Percentiles rank a stretch among this genome's conserved stretches.
Evolutionary conservation across 1,140 invertebrate genomes (phyloP).

Genomic region (Euwallacea similis): DNA sequence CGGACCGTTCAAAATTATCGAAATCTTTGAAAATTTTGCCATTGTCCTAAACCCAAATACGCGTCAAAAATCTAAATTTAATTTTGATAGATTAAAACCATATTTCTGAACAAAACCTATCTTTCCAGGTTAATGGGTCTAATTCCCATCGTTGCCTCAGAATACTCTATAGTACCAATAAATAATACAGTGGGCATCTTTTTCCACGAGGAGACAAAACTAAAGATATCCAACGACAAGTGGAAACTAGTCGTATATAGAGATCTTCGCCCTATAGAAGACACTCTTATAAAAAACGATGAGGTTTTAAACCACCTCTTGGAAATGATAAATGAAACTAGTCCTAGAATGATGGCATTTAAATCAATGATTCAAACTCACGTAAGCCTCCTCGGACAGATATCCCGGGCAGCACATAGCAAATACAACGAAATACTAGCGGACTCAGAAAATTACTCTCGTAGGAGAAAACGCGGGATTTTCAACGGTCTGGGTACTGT

Average conservation of each 20-base stretch:
- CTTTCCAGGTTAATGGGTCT: constrained; percentile 33
- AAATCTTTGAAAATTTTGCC: constrained; percentile 16
- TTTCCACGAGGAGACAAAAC: constrained; percentile 19
- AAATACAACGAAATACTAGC: constrained; percentile 23
- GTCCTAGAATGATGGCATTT: constrained; percentile 24
- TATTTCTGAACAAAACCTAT: constrained; percentile 11
- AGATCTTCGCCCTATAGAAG: constrained; percentile 7
- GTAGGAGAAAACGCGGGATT: constrained; percentile 31
- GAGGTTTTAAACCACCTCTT: too few relatives aligned
- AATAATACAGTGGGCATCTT: too few relatives aligned
- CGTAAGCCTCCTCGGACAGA: constrained; percentile 21
- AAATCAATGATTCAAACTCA: constrained; percentile 19
- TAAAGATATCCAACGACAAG: constrained; percentile 34
- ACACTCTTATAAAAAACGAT: constrained; percentile 17
- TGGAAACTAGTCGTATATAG: constrained; percentile 33
- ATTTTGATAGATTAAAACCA: constrained; percentile 16
- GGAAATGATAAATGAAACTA: too few relatives aligned
- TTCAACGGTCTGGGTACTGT: constrained; percentile 36
- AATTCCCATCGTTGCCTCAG: constrained; percentile 10
- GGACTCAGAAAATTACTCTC: constrained; percentile 21
- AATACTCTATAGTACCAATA: constrained; percentile 23
- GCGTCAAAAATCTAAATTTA: constrained; percentile 10
- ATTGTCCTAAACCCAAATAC: constrained; percentile 9
- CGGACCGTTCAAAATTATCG: constrained; percentile 29
- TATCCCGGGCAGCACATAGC: constrained; percentile 4